Evolutionary conservation across 2,888 invertebrate genomes (phyloP).

Genomic region (Cosmorhoe ocellata): DNA sequence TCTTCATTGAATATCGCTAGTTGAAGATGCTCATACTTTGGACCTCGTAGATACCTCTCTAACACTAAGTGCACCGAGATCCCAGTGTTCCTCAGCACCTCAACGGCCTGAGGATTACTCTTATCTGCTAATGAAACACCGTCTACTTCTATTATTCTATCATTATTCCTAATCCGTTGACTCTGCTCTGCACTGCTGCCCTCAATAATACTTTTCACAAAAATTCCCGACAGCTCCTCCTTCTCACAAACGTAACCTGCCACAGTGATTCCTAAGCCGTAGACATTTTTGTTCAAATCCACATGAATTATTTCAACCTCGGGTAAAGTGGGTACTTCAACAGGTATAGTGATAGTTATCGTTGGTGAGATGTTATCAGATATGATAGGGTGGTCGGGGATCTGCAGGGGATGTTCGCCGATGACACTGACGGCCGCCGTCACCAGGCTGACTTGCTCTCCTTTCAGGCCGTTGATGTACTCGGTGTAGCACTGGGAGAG

Average conservation of each 20-base stretch:
- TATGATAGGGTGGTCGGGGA: conserved; percentile 64
- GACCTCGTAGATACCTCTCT: conserved; percentile 95
- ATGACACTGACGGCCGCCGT: conserved; percentile 73
- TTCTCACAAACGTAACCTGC: conserved; percentile 99
- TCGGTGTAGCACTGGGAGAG: conserved; percentile 68
- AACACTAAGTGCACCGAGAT: conserved; percentile 94
- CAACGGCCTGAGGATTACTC: conserved; percentile 98
- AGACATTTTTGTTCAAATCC: conserved; percentile 94
- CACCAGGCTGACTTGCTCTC: conserved; percentile 56
- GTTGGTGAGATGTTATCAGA: conserved; percentile 64
- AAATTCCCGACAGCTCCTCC: conserved; percentile 99
- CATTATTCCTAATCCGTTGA: conserved; percentile 95
- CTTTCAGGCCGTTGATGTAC: conserved; percentile 67
- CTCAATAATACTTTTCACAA: conserved; percentile 98
- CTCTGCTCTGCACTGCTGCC: conserved; percentile 98
- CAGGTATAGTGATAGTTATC: conserved; percentile 76
- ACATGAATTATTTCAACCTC: conserved; percentile 96
- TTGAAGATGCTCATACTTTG: conserved; percentile 95
- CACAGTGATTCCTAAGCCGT: conserved; percentile 96
- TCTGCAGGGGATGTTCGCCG: conserved; percentile 71
- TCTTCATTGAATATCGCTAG: conserved; percentile 89
- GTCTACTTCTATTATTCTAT: conserved; percentile 98
- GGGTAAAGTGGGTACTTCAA: conserved; percentile 85
- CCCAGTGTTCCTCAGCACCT: conserved; percentile 96
- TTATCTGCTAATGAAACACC: conserved; percentile 94